Conservation (phyloP, 2,113 vertebrate species). For the Upupa epops region DNA sequence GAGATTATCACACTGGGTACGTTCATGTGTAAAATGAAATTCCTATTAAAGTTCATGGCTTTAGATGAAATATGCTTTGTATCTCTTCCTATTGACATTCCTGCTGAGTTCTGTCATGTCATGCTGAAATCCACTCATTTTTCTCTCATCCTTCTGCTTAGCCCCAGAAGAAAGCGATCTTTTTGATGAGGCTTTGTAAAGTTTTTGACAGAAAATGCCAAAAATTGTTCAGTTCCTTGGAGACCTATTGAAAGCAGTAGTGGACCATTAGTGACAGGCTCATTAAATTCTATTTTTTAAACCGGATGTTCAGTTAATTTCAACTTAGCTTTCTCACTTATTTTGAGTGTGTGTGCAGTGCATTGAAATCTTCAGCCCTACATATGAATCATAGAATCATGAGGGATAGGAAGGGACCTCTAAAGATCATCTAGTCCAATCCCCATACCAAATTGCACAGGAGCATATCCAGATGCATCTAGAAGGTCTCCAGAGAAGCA, state of each 20-base stretch:
- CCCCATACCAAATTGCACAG: no score
- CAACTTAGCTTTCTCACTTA: neutral
- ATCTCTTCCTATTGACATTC: conserved; percentile 39
- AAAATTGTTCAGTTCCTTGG: neutral
- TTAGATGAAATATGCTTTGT: conserved; percentile 57
- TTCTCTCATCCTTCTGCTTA: conserved; percentile 33
- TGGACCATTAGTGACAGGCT: neutral
- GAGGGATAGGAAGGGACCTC: no score
- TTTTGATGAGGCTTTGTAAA: conserved; percentile 25
- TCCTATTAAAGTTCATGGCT: conserved; percentile 64
- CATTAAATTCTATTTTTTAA: neutral
- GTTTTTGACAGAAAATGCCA: conserved; percentile 37
- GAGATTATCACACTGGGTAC: conserved; percentile 61
- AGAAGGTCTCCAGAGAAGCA: no score
- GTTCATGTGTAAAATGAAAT: conserved; percentile 63
- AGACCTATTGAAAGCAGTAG: neutral
- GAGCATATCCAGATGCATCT: no score
- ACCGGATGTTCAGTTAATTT: neutral
- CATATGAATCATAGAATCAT: no score
- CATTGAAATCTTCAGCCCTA: fast-evolving
- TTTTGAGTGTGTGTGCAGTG: neutral
- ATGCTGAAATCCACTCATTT: conserved; percentile 25
- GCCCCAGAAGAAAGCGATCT: neutral
- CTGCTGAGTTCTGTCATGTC: conserved; percentile 65
- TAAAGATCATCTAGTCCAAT: no score